Evolutionary conservation across 1,140 invertebrate species (phyloP).

Genomic region (Drosophila punjabiensis): DNA sequence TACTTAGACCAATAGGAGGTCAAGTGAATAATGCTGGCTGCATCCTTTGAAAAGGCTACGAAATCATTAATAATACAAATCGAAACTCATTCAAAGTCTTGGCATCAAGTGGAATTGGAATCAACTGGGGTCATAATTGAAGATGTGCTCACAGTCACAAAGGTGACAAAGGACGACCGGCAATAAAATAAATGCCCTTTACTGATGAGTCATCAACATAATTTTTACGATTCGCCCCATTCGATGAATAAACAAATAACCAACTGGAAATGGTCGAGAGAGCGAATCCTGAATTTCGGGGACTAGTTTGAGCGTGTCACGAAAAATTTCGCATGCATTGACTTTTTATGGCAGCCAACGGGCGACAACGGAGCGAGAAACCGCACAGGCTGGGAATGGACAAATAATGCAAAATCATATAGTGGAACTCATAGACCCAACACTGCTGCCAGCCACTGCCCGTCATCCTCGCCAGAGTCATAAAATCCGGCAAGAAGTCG

Average conservation of each 20-base stretch:
- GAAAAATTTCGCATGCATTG: conserved; percentile 84
- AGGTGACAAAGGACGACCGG: conserved; percentile 64
- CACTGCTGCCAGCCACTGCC: conserved; percentile 14
- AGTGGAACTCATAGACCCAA: conserved; percentile 51
- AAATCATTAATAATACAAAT: conserved; percentile 81
- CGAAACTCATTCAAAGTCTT: conserved; percentile 76
- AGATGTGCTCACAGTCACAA: conserved; percentile 31
- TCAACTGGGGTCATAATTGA: conserved; percentile 64
- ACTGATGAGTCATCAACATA: conserved; percentile 85
- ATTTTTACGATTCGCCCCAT: conserved; percentile 79
- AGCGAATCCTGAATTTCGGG: conserved; percentile 32
- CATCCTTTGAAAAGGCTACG: background rate
- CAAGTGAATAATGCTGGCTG: conserved; percentile 1
- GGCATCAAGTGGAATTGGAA: conserved; percentile 61
- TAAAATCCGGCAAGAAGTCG: conserved; percentile 81
- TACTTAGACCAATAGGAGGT: background rate
- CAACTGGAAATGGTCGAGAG: conserved; percentile 31
- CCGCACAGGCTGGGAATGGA: conserved; percentile 32
- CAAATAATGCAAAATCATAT: conserved; percentile 85
- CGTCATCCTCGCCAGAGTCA: conserved; percentile 52
- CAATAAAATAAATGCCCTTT: conserved; percentile 84
- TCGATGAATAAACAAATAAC: conserved; percentile 84
- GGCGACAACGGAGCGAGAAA: conserved; percentile 16
- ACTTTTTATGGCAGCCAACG: conserved; percentile 75
- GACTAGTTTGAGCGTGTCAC: conserved; percentile 74